Evolutionary conservation across 2,888 invertebrate species (phyloP), one percentile per base, ranked within the genome.

Genomic region (Eremobia ochroleuca): DNA sequence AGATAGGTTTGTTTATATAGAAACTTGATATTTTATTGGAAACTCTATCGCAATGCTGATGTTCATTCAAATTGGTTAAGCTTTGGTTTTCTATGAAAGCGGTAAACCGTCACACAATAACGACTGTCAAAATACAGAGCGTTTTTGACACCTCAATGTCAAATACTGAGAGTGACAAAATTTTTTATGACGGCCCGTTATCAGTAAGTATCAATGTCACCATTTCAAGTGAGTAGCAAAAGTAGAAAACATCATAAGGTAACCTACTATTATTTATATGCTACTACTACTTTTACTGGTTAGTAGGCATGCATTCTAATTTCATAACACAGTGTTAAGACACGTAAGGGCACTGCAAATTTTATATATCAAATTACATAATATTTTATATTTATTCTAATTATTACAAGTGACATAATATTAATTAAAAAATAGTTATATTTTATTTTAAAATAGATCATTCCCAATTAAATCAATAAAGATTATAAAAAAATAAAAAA

Each of bases 21-120:
- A 69, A 69, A 69, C 18, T 52, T 77, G 11, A 67, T 58, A 65
- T 68, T 77, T 69, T 46, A 82, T 61, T 61, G 15, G 34, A 59
- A 5, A 37, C 40, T 75, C 61, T n/a, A 28, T 28, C 43, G 25
- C n/a, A 31, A 61, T 52, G 15, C 11, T 34, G 9, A 34, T 74
- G 37, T 34, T 28, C 18, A 40, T 77, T 66, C 31, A 37, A 28
- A 31, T 75, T 15, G 21, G 28, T n/a, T 13, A 58, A 58, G 5
- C 13, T n/a, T 13, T 55, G n/a, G 4, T 58, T 15, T 13, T 52
- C 25, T 52, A 25, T 8, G 49, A 25, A 25, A 52, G 25, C 49
- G 25, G 9, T 52, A 52, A 52, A 52, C 25, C 9, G 25, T 52
- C 3, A 25, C 55, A 13, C 0, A 25, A 55, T n/a, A n/a, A n/a